Base-by-base conservation (phyloP, 2,797 vertebrate genomes). In the Pseudopleuronectes americanus region DNA sequence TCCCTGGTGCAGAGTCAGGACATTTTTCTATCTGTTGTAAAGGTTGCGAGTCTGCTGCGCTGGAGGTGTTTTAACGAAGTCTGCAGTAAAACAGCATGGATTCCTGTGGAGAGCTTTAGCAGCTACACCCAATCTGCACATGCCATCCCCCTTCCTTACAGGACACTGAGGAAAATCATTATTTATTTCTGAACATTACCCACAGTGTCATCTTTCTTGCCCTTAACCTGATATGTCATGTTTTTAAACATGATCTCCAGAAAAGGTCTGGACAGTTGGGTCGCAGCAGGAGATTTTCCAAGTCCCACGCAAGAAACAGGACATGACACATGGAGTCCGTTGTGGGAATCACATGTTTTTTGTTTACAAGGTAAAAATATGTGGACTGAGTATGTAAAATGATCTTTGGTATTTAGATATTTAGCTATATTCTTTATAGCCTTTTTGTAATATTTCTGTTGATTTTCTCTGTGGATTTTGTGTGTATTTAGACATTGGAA, bases 151-250 rank as follows among this genome's bases (percentile, higher is more conserved):
- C 12, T 58, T 23, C 74, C 74, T 55, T 23, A 31, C 2, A 58
- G 53, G 58, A 67, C 28, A 64, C 47, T 52, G 58, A 10, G 19
- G n/a, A 12, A 19, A 58, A 31, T 83, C 61, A 64, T 70, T 73
- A 77, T 68, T 80, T 59, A 74, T 68, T 80, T 59, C 74, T 73
- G 61, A 71, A 74, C 36, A 67, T 3, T 62, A 62, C 68, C 63
- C 22, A 63, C 26, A 33, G 6, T 58, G 22, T 57, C 47, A 31
- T 73, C 58, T 65, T 47, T 26, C 53, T 33, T 60, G 28, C 48
- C 53, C 45, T 48, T 53, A 75, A 76, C 70, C 28, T 62, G 22
- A 55, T 66, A 49, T 57, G 28, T 59, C 62, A 66, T 36, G 65
- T 38, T 38, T 12, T 13, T 38, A 13, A 12, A 38, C 36, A 38